Evolutionary conservation across 1,140 invertebrate genomes (phyloP), one percentile per base, ranked within the genome.

Genomic region (Hestina assimilis): DNA sequence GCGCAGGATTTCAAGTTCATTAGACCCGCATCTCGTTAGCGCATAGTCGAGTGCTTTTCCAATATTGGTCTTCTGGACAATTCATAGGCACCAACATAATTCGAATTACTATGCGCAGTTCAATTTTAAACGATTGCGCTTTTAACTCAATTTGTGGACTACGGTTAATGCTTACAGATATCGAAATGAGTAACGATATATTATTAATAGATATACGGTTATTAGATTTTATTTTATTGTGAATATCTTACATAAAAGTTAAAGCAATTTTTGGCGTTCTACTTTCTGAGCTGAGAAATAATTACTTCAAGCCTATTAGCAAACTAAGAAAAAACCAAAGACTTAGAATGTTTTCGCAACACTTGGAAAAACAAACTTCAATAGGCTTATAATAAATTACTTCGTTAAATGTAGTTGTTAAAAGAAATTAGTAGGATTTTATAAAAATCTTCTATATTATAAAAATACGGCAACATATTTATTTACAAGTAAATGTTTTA

Each of bases 1-100:
- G 69, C 74, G 70, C 73, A 77, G 76, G 76, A 85, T 85, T 83
- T 83, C 79, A 79, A 83, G 82, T 85, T 85, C 79, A 85, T 85
- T 85, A 83, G 78, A 79, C 76, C 77, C 69, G 73, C 76, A 79
- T 82, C 79, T 81, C 79, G 82, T 85, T 85, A 85, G 72, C 71
- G 73, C 66, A 79, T 75, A 80, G 79, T 74, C 68, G 78, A 83
- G 78, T 80, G 79, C 76, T 80, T 75, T 76, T 75, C 79, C 82
- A 85, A 85, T 83, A 85, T 82, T 83, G 75, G 70, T 76, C 75
- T 72, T 77, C 75, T 79, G 81, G 74, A 76, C 81, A 77, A 79
- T 77, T 67, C 72, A 64, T 70, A 69, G 61, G 59, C 64, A 58
- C 65, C 55, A 57, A 50, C 55, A 47, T 71, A 48, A 71, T 67